Conservation (phyloP, 2,113 vertebrate species). For the Macrotus californicus region DNA sequence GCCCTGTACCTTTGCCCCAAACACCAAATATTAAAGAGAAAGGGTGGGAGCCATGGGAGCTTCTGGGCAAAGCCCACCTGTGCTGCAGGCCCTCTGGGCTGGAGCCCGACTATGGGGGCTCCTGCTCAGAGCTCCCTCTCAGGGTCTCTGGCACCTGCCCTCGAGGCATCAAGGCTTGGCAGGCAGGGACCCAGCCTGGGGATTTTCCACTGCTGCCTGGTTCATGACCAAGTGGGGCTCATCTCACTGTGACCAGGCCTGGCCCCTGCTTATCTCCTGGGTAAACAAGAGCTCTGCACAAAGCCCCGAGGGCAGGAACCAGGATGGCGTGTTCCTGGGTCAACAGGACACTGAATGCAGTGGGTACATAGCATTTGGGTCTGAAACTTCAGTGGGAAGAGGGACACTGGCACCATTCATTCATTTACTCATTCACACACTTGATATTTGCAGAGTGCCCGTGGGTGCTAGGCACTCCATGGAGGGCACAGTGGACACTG, state of each 20-base stretch:
- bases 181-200: not conserved
- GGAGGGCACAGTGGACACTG: not conserved
- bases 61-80: not conserved
- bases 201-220: constrained; percentile 18
- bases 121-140: not conserved
- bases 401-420: not conserved
- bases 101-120: not conserved
- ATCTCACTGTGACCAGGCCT: not conserved
- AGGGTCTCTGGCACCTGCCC: not conserved
- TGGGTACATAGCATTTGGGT: not conserved
- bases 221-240: not conserved
- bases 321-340: not conserved
- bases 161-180: rapidly evolving
- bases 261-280: not conserved
- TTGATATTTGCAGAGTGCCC: not conserved
- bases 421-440: not conserved
- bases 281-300: not conserved
- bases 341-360: not conserved
- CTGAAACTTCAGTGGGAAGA: not conserved
- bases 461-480: not conserved
- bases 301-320: not conserved
- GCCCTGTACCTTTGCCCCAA: not conserved
- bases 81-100: not conserved
- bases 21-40: not conserved
- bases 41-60: not conserved